Evolutionary conservation across 2,888 invertebrate species (phyloP).

Genomic region (Polietes domitor): DNA sequence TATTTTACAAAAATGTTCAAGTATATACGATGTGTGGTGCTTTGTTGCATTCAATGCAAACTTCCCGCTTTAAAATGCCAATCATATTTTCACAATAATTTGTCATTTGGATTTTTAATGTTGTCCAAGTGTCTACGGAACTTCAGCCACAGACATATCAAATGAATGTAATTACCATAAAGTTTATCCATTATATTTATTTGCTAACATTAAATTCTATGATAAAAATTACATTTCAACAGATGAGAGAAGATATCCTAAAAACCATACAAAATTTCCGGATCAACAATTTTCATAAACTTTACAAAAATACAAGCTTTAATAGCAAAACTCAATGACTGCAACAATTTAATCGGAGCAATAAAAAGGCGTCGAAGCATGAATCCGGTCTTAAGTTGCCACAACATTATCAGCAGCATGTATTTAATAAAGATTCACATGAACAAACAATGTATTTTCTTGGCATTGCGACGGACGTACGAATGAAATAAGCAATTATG

Average conservation of each 20-base stretch:
- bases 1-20: no score
- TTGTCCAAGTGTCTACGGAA: no score
- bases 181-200: neutral
- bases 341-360: constrained; percentile 12
- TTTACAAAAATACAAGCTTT: neutral
- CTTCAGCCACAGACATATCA: no score
- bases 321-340: constrained; percentile 17
- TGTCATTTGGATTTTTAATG: no score
- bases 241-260: neutral
- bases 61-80: no score
- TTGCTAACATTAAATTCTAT: neutral
- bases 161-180: neutral
- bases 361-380: constrained; percentile 60
- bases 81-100: no score
- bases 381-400: constrained; percentile 47
- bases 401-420: constrained; percentile 8
- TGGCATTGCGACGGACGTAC: neutral
- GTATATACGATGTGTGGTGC: no score
- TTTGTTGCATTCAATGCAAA: no score
- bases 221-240: neutral
- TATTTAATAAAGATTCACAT: constrained; percentile 45
- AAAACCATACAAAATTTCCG: constrained; percentile 3
- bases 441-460: constrained; percentile 51
- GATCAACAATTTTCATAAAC: constrained; percentile 18
- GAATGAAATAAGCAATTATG: no score